These are phyloP conservation scores for Parnassius smintheus DNA, from an alignment of 2,888 invertebrate species.

Conservation along the genomic window DNA sequence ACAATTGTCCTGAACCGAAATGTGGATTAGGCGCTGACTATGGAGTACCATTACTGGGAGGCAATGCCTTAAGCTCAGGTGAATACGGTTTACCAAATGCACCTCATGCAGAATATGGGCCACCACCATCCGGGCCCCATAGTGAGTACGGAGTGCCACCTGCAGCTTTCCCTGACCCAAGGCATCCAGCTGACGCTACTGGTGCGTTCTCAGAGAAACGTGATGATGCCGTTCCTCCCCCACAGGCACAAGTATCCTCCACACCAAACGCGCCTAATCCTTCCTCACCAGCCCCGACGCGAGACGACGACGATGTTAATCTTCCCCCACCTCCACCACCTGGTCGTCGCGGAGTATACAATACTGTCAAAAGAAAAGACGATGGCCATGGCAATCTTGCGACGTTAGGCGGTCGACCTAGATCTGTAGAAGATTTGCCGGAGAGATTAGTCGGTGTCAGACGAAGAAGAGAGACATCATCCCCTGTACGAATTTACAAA, in stretches of 20 bases:
- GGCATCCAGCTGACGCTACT: slow-evolving; percentile 92
- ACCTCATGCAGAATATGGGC: slow-evolving; percentile 85
- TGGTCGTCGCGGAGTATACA: slow-evolving; percentile 89
- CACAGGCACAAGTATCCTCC: slow-evolving; percentile 89
- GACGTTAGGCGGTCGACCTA: slow-evolving; percentile 91
- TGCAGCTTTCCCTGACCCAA: slow-evolving; percentile 92
- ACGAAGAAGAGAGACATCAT: slow-evolving; percentile 83
- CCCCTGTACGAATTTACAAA: slow-evolving; percentile 89
- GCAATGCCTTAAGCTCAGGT: slow-evolving; percentile 81
- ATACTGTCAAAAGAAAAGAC: slow-evolving; percentile 92
- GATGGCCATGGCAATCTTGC: slow-evolving; percentile 89
- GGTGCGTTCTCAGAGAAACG: slow-evolving; percentile 92
- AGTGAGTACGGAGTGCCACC: slow-evolving; percentile 88
- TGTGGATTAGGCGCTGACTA: slow-evolving; percentile 88
- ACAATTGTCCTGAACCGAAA: slow-evolving; percentile 96
- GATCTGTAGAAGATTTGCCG: slow-evolving; percentile 92
- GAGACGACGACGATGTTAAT: slow-evolving; percentile 84
- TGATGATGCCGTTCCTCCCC: slow-evolving; percentile 89
- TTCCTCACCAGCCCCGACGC: slow-evolving; percentile 78
- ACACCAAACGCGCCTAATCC: slow-evolving; percentile 83
- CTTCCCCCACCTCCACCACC: slow-evolving; percentile 92
- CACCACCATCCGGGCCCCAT: slow-evolving; percentile 83
- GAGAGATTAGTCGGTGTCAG: slow-evolving; percentile 89
- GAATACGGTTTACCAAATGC: slow-evolving; percentile 83
- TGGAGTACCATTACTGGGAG: slow-evolving; percentile 83